These are phyloP conservation scores for Tupaia chinensis DNA, from an alignment of 2,113 vertebrate species.

Conservation along the genomic window DNA sequence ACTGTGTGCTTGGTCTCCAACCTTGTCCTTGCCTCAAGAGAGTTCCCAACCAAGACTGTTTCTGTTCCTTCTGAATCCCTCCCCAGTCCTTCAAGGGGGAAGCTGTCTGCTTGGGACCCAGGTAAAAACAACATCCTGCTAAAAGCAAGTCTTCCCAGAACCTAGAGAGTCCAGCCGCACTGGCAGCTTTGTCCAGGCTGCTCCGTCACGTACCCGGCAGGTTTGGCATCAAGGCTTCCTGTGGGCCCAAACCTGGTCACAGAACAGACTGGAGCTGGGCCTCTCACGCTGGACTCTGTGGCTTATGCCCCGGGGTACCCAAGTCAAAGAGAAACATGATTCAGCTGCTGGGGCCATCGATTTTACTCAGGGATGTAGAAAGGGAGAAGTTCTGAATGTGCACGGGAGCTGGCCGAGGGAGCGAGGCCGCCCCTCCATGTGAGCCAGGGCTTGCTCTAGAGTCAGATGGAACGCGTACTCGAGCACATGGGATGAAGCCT, in stretches of 20 bases:
- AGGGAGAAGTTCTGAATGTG: neutral
- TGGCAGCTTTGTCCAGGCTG: neutral
- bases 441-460: neutral
- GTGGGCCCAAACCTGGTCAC: neutral
- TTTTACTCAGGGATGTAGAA: neutral
- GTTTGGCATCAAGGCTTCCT: neutral
- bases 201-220: no score
- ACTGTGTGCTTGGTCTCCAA: neutral
- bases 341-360: fast-evolving
- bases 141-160: neutral
- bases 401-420: neutral
- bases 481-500: fast-evolving
- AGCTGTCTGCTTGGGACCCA: neutral
- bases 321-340: neutral
- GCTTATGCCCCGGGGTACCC: neutral
- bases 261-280: neutral
- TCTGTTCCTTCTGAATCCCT: neutral
- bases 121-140: neutral
- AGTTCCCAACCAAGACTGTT: neutral
- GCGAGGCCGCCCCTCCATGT: fast-evolving
- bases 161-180: neutral
- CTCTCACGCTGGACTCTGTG: neutral
- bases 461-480: fast-evolving
- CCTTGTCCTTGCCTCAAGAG: neutral
- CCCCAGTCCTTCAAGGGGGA: no score